A percentile compares a stretch with the other conserved stretches of the same genome.
Evolutionary conservation across 2,113 vertebrate species (phyloP).

Genomic region (Anser brachyrhynchus): DNA sequence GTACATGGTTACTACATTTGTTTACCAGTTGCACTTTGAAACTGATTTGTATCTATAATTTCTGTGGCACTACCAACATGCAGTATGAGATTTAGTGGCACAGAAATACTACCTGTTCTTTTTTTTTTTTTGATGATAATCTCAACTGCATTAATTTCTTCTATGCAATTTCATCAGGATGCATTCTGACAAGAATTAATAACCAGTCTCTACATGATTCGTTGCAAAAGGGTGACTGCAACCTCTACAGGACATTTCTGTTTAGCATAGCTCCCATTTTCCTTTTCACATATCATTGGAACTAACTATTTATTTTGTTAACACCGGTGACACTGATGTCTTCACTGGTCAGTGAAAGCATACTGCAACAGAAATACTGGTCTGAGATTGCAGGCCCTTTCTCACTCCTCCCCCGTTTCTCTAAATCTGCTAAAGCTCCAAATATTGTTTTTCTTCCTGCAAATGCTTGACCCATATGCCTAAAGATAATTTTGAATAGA

Average conservation of each 20-base stretch:
- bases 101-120: background rate
- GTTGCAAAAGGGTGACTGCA: background rate
- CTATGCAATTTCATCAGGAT: background rate
- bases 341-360: background rate
- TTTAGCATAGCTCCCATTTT: background rate
- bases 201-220: background rate
- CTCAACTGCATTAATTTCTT: background rate
- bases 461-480: conserved; percentile 43
- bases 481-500: conserved; percentile 35
- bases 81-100: background rate
- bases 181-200: background rate
- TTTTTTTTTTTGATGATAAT: background rate
- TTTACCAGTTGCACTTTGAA: background rate
- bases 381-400: background rate
- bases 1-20: background rate
- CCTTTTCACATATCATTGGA: background rate
- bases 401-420: background rate
- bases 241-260: background rate
- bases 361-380: background rate
- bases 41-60: background rate
- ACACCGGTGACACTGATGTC: background rate
- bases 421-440: conserved; percentile 12
- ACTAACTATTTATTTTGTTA: background rate
- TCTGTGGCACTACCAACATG: background rate
- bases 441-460: conserved; percentile 29